Evolutionary conservation across 1,140 invertebrate species (phyloP).

Genomic region (Drosophila murphyi): DNA sequence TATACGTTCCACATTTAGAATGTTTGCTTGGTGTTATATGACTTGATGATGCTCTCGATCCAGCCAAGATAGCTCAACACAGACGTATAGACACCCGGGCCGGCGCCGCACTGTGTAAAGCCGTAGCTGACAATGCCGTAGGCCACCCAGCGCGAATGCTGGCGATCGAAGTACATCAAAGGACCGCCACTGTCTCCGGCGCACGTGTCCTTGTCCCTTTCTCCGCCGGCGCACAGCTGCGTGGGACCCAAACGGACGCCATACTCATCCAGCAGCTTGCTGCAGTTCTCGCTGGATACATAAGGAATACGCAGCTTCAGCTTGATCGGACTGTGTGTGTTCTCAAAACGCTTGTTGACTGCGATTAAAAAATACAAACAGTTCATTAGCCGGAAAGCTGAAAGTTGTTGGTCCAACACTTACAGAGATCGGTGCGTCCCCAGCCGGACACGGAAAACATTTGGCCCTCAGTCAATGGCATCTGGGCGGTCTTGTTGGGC

Average conservation of each 20-base stretch:
- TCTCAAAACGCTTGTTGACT: slow-evolving; percentile 82
- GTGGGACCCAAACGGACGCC: slow-evolving; percentile 84
- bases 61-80: slow-evolving; percentile 85
- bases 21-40: slow-evolving; percentile 5
- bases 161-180: slow-evolving; percentile 84
- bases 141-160: slow-evolving; percentile 83
- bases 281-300: slow-evolving; percentile 74
- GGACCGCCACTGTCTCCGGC: slow-evolving; percentile 88
- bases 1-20: neutral
- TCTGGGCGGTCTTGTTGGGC: slow-evolving; percentile 85
- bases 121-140: slow-evolving; percentile 88
- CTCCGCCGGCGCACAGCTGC: slow-evolving; percentile 89
- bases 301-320: slow-evolving; percentile 78
- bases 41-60: slow-evolving; percentile 73
- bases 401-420: slow-evolving; percentile 18
- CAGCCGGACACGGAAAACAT: slow-evolving; percentile 91
- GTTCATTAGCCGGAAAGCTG: neutral
- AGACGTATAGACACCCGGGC: slow-evolving; percentile 87
- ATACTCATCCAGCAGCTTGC: slow-evolving; percentile 71
- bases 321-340: slow-evolving; percentile 82
- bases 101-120: slow-evolving; percentile 86
- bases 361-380: neutral
- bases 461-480: slow-evolving; percentile 84
- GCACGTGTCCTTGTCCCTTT: slow-evolving; percentile 88
- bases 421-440: slow-evolving; percentile 89